phyloP scores from a whole-genome alignment of 2,888 invertebrate genomes.

The Lysandra bellargus region DNA sequence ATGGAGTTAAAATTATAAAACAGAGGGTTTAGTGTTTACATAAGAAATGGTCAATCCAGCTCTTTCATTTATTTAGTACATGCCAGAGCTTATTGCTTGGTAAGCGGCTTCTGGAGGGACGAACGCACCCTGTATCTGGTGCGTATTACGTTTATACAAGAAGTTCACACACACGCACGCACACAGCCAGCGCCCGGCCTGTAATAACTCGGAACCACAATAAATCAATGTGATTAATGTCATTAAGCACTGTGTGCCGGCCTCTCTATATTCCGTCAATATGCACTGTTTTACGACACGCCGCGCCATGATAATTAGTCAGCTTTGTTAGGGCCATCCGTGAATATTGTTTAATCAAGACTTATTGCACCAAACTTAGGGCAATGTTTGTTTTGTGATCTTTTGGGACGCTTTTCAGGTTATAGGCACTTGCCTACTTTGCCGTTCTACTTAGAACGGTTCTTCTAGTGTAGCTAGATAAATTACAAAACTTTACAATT shows the following conservation, averaged over 20 bases:
- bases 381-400: conserved; percentile 31
- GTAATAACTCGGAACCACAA: conserved; percentile 82
- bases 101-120: background rate
- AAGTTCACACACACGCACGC: conserved; percentile 53
- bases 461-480: background rate
- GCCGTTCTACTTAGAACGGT: too few relatives aligned
- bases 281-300: conserved; percentile 80
- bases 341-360: conserved; percentile 53
- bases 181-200: conserved; percentile 64
- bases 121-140: conserved; percentile 59
- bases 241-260: conserved; percentile 81
- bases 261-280: conserved; percentile 81
- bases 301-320: conserved; percentile 79
- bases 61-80: background rate
- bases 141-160: conserved; percentile 73
- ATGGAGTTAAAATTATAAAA: background rate
- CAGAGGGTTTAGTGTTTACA: background rate
- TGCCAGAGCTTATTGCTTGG: background rate
- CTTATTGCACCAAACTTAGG: conserved; percentile 50
- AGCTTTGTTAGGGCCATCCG: conserved; percentile 77
- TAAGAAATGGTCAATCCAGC: background rate
- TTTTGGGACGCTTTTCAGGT: background rate
- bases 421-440: background rate
- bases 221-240: conserved; percentile 82
- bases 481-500: too few relatives aligned